Conservation (phyloP, 1,140 invertebrate genomes). For the Cyphomyrmex costatus region DNA sequence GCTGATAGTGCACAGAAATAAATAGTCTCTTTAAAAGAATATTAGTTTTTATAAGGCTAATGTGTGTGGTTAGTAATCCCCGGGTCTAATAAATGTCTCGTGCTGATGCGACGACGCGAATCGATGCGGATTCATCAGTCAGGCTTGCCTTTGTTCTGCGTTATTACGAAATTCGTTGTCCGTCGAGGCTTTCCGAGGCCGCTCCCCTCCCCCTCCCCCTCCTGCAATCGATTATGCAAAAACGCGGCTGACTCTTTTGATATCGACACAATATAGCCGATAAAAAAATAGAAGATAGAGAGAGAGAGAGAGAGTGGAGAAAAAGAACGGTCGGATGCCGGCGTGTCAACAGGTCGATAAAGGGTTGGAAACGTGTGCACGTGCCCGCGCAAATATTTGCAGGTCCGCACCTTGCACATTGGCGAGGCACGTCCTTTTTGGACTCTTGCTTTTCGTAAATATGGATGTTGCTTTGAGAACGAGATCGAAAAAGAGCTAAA, state of each 20-base stretch:
- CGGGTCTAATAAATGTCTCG: slow-evolving; percentile 30
- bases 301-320: not conserved
- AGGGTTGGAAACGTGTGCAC: slow-evolving; percentile 72
- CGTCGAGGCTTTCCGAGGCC: slow-evolving; percentile 46
- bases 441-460: slow-evolving; percentile 72
- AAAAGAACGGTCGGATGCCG: slow-evolving; percentile 69
- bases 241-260: slow-evolving; percentile 65
- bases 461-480: slow-evolving; percentile 72
- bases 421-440: slow-evolving; percentile 61
- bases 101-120: slow-evolving; percentile 5
- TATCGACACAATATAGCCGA: slow-evolving; percentile 72
- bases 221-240: slow-evolving; percentile 62
- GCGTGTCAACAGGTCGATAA: slow-evolving; percentile 76
- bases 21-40: not conserved
- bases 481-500: slow-evolving; percentile 63
- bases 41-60: not conserved
- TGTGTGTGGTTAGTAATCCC: not conserved
- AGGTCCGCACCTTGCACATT: slow-evolving; percentile 68
- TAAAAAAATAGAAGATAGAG: slow-evolving; percentile 44
- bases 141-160: slow-evolving; percentile 32
- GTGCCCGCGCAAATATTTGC: slow-evolving; percentile 72
- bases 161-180: slow-evolving; percentile 63
- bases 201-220: no score
- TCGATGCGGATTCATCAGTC: slow-evolving; percentile 17
- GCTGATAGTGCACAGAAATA: not conserved